Evolutionary conservation across 2,888 invertebrate genomes (phyloP).

Genomic region (Gryllus longicercus): DNA sequence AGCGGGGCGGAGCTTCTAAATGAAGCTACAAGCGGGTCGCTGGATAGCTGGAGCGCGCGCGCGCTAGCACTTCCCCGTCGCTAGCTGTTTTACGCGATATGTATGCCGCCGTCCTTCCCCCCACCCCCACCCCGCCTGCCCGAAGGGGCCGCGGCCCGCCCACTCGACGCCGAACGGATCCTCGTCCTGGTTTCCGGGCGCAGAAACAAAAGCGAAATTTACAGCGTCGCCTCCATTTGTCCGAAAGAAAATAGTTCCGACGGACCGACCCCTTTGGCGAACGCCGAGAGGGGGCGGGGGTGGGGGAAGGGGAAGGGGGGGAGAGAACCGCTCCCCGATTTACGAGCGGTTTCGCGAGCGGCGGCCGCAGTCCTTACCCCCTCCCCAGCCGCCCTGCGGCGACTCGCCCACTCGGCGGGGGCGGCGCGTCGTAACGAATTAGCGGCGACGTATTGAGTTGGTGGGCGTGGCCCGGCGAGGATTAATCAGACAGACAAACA

Average conservation of each 20-base stretch:
- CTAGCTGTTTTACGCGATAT: too few relatives aligned
- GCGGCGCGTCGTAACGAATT: too few relatives aligned
- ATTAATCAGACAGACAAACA: too few relatives aligned
- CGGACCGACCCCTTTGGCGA: not conserved
- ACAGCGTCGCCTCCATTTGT: slow-evolving; percentile 17
- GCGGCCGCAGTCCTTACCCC: not conserved
- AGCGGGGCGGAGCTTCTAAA: too few relatives aligned
- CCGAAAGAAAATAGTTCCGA: slow-evolving; percentile 5
- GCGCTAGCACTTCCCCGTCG: too few relatives aligned
- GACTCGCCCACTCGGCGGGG: too few relatives aligned
- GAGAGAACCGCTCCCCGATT: not conserved
- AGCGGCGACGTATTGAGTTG: too few relatives aligned
- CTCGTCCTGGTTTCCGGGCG: not conserved
- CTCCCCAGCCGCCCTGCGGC: not conserved
- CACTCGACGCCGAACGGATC: not conserved
- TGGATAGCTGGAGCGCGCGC: too few relatives aligned
- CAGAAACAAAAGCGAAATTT: not conserved
- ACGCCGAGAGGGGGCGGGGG: too few relatives aligned
- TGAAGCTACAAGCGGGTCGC: too few relatives aligned
- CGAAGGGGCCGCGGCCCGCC: too few relatives aligned
- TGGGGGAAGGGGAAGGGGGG: not conserved
- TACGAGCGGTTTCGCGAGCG: not conserved
- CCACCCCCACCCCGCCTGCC: not conserved
- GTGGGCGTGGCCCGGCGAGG: too few relatives aligned
- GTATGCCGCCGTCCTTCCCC: not conserved